Percentiles rank a stretch among this genome's conserved stretches.
phyloP scores from a whole-genome alignment of 1,140 invertebrate species.

The Drosophila grimshawi region DNA sequence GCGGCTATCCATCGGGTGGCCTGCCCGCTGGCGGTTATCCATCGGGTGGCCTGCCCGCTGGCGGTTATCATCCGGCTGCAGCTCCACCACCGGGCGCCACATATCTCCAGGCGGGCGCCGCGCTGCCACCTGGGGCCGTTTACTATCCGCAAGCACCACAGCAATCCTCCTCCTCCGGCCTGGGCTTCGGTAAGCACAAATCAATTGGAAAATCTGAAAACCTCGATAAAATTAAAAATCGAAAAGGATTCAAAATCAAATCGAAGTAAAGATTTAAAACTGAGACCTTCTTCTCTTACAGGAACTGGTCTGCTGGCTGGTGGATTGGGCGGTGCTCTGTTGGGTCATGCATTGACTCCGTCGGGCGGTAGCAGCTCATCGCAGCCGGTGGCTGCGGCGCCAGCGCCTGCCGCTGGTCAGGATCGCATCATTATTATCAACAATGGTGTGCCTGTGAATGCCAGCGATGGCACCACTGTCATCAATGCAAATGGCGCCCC shows the following conservation, averaged over 20 bases:
- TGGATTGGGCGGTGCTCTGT: slow-evolving; percentile 71
- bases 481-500: slow-evolving; percentile 67
- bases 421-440: slow-evolving; percentile 82
- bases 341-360: slow-evolving; percentile 75
- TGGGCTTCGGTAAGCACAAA: slow-evolving; percentile 72
- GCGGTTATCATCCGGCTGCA: slow-evolving; percentile 58
- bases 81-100: slow-evolving; percentile 73
- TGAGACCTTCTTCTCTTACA: slow-evolving; percentile 10
- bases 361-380: slow-evolving; percentile 48
- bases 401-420: slow-evolving; percentile 54
- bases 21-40: slow-evolving; percentile 60
- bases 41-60: slow-evolving; percentile 53
- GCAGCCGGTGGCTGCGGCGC: slow-evolving; percentile 55
- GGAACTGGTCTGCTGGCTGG: slow-evolving; percentile 76
- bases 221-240: no score
- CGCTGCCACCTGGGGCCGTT: slow-evolving; percentile 73
- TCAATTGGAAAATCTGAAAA: background rate
- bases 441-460: slow-evolving; percentile 72
- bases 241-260: background rate
- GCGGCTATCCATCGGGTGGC: slow-evolving; percentile 16
- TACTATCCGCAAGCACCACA: slow-evolving; percentile 71
- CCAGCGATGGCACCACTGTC: slow-evolving; percentile 74
- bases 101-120: slow-evolving; percentile 70
- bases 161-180: slow-evolving; percentile 75
- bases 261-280: background rate